phyloP scores from a whole-genome alignment of 2,797 vertebrate genomes.

The Argyrosomus regius region DNA sequence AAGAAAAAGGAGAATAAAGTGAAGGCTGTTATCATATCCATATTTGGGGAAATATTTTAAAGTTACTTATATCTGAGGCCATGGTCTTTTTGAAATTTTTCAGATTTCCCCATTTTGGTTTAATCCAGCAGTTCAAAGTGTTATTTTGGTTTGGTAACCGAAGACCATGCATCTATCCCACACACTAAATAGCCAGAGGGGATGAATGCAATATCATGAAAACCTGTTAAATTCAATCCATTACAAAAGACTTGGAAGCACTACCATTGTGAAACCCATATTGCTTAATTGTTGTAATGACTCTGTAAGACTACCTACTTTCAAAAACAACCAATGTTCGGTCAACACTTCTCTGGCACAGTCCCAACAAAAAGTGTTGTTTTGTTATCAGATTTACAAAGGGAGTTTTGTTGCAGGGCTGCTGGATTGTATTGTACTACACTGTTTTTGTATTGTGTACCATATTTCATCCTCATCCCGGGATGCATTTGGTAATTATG shows the following conservation, averaged over 20 bases:
- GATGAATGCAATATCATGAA: not conserved
- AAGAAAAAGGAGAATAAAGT: slow-evolving; percentile 24
- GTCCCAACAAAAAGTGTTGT: not conserved
- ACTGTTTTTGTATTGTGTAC: not conserved
- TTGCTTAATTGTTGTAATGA: not conserved
- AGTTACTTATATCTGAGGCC: not conserved
- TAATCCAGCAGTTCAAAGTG: not conserved
- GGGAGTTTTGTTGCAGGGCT: not conserved
- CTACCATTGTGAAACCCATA: not conserved
- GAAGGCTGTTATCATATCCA: not conserved
- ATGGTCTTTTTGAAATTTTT: not conserved
- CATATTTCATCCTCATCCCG: not conserved
- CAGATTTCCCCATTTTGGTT: not conserved
- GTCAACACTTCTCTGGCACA: slow-evolving; percentile 2
- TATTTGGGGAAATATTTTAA: slow-evolving; percentile 11
- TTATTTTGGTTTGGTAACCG: not conserved
- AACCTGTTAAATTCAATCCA: not conserved
- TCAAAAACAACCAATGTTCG: slow-evolving; percentile 13
- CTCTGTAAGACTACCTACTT: not conserved
- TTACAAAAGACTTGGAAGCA: not conserved
- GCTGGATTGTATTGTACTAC: not conserved
- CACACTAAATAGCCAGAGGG: not conserved
- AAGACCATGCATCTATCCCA: not conserved
- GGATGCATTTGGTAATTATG: slow-evolving; percentile 10
- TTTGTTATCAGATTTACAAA: not conserved